Percentiles rank a stretch among this genome's conserved stretches.
phyloP scores from a whole-genome alignment of 2,797 vertebrate genomes.

The Coracias cyanogaster region DNA sequence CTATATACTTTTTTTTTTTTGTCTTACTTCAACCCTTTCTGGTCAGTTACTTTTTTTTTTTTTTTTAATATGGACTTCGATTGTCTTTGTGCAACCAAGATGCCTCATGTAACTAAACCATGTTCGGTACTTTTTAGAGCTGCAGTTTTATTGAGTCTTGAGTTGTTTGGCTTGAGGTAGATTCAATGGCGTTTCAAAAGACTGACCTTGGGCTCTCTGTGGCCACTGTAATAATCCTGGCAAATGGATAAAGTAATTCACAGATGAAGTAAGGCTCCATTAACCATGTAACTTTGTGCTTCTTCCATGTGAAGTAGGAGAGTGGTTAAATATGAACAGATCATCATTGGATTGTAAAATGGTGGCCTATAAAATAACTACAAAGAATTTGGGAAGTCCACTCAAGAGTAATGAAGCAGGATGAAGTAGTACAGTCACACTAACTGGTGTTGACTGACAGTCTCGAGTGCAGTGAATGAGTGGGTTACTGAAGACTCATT shows the following conservation, averaged over 20 bases:
- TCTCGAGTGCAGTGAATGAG: neutral
- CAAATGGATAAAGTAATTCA: neutral
- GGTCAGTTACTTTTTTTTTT: neutral
- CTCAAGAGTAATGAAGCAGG: neutral
- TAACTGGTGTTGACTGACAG: neutral
- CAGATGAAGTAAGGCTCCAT: neutral
- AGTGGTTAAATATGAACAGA: neutral
- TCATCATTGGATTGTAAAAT: neutral
- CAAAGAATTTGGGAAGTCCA: neutral
- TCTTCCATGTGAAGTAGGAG: neutral
- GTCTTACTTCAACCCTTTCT: neutral
- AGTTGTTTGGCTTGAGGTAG: neutral
- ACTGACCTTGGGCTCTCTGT: neutral
- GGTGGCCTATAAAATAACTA: neutral
- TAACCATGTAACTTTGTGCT: neutral
- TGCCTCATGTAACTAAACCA: neutral
- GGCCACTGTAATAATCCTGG: neutral
- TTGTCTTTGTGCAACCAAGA: neutral
- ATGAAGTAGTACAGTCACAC: neutral
- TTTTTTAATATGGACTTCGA: neutral
- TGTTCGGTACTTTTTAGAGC: neutral
- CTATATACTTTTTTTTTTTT: neutral
- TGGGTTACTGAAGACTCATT: neutral
- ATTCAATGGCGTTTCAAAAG: neutral
- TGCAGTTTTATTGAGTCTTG: neutral